These are phyloP conservation scores for Asteroscopus sphinx DNA, from an alignment of 2,888 invertebrate species.

Conservation along the genomic window DNA sequence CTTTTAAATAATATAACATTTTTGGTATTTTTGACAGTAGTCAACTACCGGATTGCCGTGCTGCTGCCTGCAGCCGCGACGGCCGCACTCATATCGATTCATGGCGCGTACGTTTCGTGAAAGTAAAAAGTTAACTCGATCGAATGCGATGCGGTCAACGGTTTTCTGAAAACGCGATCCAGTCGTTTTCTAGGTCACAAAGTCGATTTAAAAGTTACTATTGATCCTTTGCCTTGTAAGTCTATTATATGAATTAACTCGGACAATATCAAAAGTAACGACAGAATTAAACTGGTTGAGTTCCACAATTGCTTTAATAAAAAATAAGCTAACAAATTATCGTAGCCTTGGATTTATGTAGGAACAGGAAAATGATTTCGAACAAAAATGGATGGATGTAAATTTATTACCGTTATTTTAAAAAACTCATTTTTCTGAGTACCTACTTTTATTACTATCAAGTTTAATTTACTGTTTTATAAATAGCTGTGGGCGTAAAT, in stretches of 20 bases:
- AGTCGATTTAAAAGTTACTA: conserved; percentile 75
- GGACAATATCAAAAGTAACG: conserved; percentile 39
- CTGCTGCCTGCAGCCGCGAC: conserved; percentile 83
- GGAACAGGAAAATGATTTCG: conserved; percentile 38
- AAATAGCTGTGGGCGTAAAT: conserved; percentile 18
- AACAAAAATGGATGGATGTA: conserved; percentile 24
- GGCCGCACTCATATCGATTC: conserved; percentile 85
- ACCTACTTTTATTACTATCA: conserved; percentile 26
- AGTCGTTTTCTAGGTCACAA: conserved; percentile 81
- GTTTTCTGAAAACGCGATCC: conserved; percentile 77
- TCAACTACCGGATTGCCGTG: no score
- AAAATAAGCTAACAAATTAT: conserved; percentile 42
- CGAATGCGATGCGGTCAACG: conserved; percentile 84
- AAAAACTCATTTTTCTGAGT: conserved; percentile 3
- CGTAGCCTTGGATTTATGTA: conserved; percentile 25
- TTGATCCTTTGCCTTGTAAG: conserved; percentile 72
- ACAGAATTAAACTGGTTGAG: conserved; percentile 41
- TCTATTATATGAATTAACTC: conserved; percentile 49
- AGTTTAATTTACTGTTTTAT: conserved; percentile 14
- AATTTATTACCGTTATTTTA: conserved; percentile 20
- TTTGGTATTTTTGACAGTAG: no score
- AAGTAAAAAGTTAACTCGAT: conserved; percentile 87
- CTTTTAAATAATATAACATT: no score
- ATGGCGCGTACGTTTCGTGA: conserved; percentile 77
- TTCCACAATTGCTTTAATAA: conserved; percentile 36